These are phyloP conservation scores for Lydus trimaculatus DNA, from an alignment of 2,888 invertebrate species.

Conservation along the genomic window DNA sequence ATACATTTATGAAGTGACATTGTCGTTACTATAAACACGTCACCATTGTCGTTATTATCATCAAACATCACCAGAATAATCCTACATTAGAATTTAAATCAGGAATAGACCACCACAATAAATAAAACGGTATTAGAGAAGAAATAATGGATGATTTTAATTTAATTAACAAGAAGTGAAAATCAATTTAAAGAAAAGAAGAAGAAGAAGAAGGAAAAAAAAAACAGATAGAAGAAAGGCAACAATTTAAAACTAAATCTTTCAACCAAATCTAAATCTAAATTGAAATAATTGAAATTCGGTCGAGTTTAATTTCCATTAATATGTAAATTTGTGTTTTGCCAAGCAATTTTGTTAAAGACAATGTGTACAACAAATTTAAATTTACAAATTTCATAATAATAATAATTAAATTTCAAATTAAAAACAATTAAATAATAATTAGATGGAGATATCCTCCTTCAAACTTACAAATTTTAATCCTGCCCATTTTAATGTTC, in stretches of 20 bases:
- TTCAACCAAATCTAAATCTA: background rate
- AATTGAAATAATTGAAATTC: conserved; percentile 1
- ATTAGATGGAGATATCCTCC: too few relatives aligned
- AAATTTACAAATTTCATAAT: too few relatives aligned
- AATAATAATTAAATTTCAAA: background rate
- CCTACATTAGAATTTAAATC: conserved; percentile 30
- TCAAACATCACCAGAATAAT: conserved; percentile 26
- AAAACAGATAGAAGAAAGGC: background rate
- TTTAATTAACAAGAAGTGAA: background rate
- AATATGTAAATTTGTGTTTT: conserved; percentile 26
- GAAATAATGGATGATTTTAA: background rate
- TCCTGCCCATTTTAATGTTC: conserved; percentile 66
- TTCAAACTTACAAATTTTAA: conserved; percentile 64
- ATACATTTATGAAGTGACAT: conserved; percentile 5
- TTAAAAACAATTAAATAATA: background rate
- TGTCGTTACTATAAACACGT: background rate
- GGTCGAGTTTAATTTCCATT: conserved; percentile 25
- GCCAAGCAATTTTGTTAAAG: conserved; percentile 10
- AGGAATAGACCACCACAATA: conserved; percentile 8
- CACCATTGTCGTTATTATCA: background rate
- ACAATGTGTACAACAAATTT: conserved; percentile 20
- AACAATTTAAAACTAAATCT: background rate
- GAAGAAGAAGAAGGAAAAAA: background rate
- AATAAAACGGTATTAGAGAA: background rate
- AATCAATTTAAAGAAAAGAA: too few relatives aligned